Evolutionary conservation across 2,797 vertebrate species (phyloP).

Genomic region (Eleutherodactylus coqui): DNA sequence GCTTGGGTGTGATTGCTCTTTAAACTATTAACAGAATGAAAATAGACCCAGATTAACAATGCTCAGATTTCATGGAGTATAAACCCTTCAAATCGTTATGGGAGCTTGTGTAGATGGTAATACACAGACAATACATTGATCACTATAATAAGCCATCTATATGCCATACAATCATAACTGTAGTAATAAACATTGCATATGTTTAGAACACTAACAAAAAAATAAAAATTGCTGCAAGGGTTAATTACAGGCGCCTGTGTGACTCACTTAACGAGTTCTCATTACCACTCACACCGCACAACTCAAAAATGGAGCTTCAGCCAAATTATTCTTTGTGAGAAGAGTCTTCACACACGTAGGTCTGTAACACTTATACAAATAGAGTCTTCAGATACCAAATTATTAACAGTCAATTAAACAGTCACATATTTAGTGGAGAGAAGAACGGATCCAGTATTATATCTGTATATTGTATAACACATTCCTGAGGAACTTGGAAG

Average conservation of each 20-base stretch:
- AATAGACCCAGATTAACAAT: background rate
- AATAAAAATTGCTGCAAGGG: background rate
- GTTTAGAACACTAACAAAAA: conserved; percentile 10
- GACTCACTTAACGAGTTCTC: conserved; percentile 36
- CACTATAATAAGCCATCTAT: background rate
- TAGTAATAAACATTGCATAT: background rate
- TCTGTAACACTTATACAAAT: conserved; percentile 35
- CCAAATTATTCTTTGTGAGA: conserved; percentile 45
- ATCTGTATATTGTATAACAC: background rate
- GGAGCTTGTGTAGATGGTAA: background rate
- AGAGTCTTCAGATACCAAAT: conserved; percentile 48
- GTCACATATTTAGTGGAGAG: conserved; percentile 6
- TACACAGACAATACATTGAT: background rate
- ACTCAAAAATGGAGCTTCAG: conserved; percentile 12
- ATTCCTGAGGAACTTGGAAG: background rate
- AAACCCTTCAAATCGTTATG: background rate
- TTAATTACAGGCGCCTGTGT: background rate
- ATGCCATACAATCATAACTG: background rate
- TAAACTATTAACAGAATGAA: conserved; percentile 14
- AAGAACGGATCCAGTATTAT: background rate
- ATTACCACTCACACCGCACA: conserved; percentile 1
- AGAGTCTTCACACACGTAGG: conserved; percentile 11
- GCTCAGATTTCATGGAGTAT: background rate
- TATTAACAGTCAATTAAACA: conserved; percentile 31
- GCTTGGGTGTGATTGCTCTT: background rate